Base-by-base conservation (phyloP, 2,888 invertebrate species). In the Agapetus fuscipes region DNA sequence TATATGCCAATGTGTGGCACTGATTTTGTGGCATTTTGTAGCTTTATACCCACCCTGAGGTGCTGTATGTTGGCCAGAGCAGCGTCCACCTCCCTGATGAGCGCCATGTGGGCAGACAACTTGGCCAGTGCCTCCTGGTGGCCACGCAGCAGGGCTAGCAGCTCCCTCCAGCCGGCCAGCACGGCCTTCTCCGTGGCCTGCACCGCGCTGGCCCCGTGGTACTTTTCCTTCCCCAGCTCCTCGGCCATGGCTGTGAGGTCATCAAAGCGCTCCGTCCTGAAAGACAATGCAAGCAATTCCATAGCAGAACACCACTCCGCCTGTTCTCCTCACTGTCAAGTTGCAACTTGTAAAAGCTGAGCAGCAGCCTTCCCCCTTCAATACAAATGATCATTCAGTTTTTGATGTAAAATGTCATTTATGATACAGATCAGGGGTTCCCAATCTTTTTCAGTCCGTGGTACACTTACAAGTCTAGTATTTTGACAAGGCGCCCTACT, bases 161-260 rank as follows among this genome's bases (percentile, higher is more conserved):
- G 71, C 48, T 88, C 76, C 15, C 81, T 72, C 97, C 97, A 98
- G 53, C 89, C 80, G 37, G 76, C 69, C 56, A 90, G 72, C 20
- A 96, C 91, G 44, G 90, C 80, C 39, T 76, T 72, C 52, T 83
- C 82, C 1, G 83, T 74, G 27, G 62, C 52, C 1, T 61, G 60
- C 2, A 97, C 90, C 1, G 80, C 74, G 44, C 88, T 90, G 15
- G 86, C 79, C 25, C 87, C 87, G 58, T 94, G 87, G 64, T 95
- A 98, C 50, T 86, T 83, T 66, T 96, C 96, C 24, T 78, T 73
- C 16, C 88, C 85, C 37, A 98, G 70, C 57, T 97, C 95, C 34
- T 83, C 81, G 2, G 91, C 89, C 90, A 98, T 93, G 37, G 85
- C 83, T 0, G 87, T 87, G 30, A 98, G 72, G 61, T 94, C 90